These are phyloP conservation scores for Gymnoscopelus microlampas DNA, from an alignment of 2,797 vertebrate species.

Conservation along the genomic window DNA sequence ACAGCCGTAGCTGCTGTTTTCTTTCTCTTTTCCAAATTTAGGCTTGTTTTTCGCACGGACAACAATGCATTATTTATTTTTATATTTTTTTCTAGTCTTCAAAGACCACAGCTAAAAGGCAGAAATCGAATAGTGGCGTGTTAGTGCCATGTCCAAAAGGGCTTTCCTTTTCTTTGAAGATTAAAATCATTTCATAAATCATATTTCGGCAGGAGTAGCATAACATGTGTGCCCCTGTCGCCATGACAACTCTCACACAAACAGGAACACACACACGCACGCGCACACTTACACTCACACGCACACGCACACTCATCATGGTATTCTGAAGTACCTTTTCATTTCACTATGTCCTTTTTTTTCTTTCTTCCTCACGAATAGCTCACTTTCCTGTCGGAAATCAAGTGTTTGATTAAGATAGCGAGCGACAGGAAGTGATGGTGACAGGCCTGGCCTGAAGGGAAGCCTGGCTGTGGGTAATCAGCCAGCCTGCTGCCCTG, in stretches of 20 bases:
- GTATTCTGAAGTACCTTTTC: slow-evolving; percentile 16
- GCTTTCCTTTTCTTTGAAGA: slow-evolving; percentile 65
- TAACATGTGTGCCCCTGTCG: slow-evolving; percentile 49
- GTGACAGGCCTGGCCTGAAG: slow-evolving; percentile 73
- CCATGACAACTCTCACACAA: slow-evolving; percentile 49
- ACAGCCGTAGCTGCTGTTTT: slow-evolving; percentile 18
- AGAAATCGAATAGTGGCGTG: slow-evolving; percentile 43
- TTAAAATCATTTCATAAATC: slow-evolving; percentile 72
- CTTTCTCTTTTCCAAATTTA: slow-evolving; percentile 40
- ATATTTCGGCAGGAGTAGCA: slow-evolving; percentile 57
- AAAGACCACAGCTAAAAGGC: slow-evolving; percentile 59
- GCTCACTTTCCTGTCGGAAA: slow-evolving; percentile 79
- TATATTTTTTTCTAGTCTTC: slow-evolving; percentile 45
- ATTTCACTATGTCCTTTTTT: slow-evolving; percentile 42
- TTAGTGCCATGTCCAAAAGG: slow-evolving; percentile 42
- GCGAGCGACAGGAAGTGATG: slow-evolving; percentile 82
- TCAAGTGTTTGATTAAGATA: slow-evolving; percentile 86
- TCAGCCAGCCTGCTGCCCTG: slow-evolving; percentile 63
- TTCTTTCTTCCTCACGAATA: slow-evolving; percentile 62
- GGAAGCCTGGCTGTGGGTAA: slow-evolving; percentile 75
- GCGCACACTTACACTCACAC: slow-evolving; percentile 30
- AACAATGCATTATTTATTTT: slow-evolving; percentile 52
- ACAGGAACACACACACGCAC: slow-evolving; percentile 45
- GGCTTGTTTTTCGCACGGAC: slow-evolving; percentile 42
- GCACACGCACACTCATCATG: slow-evolving; percentile 13